phyloP scores from a whole-genome alignment of 2,888 invertebrate genomes.

The Abscondita cerata region DNA sequence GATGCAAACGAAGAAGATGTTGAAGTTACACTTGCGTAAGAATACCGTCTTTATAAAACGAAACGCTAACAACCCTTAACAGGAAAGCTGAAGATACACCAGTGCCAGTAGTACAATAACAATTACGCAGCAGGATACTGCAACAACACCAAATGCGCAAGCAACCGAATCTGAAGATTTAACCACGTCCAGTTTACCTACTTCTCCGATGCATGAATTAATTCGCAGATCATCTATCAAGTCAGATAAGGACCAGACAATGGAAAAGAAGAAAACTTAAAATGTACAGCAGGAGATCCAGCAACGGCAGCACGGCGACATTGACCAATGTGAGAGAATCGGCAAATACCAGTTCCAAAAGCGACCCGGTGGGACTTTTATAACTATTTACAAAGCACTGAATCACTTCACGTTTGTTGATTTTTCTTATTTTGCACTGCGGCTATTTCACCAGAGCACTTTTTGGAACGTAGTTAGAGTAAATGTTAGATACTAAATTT shows the following conservation, averaged over 20 bases:
- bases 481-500: constrained; percentile 6
- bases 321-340: constrained; percentile 68
- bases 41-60: constrained; percentile 7
- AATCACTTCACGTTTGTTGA: constrained; percentile 10
- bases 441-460: constrained; percentile 49
- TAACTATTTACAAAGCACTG: constrained; percentile 15
- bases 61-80: constrained; percentile 2
- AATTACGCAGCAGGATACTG: constrained; percentile 51
- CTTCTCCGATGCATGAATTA: constrained; percentile 49
- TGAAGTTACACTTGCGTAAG: constrained; percentile 55
- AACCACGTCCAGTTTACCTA: constrained; percentile 48
- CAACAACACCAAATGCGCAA: constrained; percentile 35
- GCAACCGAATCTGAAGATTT: constrained; percentile 48
- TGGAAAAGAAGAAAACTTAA: constrained; percentile 46
- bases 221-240: constrained; percentile 58
- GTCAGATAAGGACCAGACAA: constrained; percentile 51
- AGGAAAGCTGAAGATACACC: constrained; percentile 54
- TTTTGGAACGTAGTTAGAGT: constrained; percentile 42
- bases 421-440: not conserved
- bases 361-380: constrained; percentile 56
- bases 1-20: constrained; percentile 50
- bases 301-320: constrained; percentile 65
- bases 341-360: constrained; percentile 50
- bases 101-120: constrained; percentile 55
- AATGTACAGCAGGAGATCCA: constrained; percentile 53